phyloP scores from a whole-genome alignment of 2,113 vertebrate species.

The Argyrosomus japonicus region DNA sequence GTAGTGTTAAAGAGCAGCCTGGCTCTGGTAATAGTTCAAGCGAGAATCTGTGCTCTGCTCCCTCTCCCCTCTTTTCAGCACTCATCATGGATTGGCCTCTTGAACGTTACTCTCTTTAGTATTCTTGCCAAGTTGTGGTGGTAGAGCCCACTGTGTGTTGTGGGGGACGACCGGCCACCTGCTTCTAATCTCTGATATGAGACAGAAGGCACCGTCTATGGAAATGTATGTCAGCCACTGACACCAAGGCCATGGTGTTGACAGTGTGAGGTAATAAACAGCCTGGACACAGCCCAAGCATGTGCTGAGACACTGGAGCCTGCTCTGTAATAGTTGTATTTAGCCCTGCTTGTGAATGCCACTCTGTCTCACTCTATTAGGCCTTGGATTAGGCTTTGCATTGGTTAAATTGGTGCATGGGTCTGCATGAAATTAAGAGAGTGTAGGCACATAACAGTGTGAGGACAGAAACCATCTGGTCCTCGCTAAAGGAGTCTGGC shows the following conservation, averaged over 20 bases:
- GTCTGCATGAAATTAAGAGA: slow-evolving; percentile 65
- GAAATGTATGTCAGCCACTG: slow-evolving; percentile 54
- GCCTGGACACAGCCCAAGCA: slow-evolving; percentile 53
- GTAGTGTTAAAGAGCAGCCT: slow-evolving; percentile 23
- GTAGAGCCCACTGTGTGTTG: slow-evolving; percentile 44
- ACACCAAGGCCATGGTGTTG: slow-evolving; percentile 55
- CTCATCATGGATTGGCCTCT: slow-evolving; percentile 45
- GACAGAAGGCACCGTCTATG: slow-evolving; percentile 57
- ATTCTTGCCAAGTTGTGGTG: slow-evolving; percentile 52
- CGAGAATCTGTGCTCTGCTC: slow-evolving; percentile 2
- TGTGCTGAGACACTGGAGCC: slow-evolving; percentile 42
- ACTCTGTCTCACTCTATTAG: slow-evolving; percentile 65
- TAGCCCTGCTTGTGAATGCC: slow-evolving; percentile 46
- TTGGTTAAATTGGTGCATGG: slow-evolving; percentile 54
- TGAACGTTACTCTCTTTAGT: slow-evolving; percentile 55
- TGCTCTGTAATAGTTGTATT: slow-evolving; percentile 42
- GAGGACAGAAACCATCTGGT: slow-evolving; percentile 70
- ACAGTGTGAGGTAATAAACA: slow-evolving; percentile 62
- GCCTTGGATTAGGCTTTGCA: slow-evolving; percentile 36
- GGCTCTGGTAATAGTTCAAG: slow-evolving; percentile 39
- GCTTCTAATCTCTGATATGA: slow-evolving; percentile 65
- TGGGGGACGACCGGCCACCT: slow-evolving; percentile 45
- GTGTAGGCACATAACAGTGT: slow-evolving; percentile 37
- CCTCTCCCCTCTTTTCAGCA: slow-evolving; percentile 59
- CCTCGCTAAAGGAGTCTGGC: slow-evolving; percentile 48